Evolutionary conservation across 1,140 invertebrate species (phyloP), one percentile per base, ranked within the genome.

Genomic region (Dinoponera quadriceps): DNA sequence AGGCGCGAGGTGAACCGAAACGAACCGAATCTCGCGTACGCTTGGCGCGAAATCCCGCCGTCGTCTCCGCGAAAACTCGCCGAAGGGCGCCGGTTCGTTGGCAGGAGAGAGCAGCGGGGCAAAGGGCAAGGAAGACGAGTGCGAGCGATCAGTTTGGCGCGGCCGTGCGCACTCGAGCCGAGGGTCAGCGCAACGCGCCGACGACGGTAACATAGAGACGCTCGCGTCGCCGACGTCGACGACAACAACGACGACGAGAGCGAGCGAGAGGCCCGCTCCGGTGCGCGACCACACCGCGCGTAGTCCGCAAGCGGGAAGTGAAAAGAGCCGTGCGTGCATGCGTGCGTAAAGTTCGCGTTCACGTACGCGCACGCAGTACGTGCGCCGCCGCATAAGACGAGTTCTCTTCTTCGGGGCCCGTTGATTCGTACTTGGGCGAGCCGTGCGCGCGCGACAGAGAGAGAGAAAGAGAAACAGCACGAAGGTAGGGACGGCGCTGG

Each of bases 31-130:
- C 44, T 60, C 69, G 59, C 29, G 80, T 29, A 7, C 29, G 27
- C 59, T 87, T 86, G 73, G 81, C 81, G 86, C 86, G 86, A 87
- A 87, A 84, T 69, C 74, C 73, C 82, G 68, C 33, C 68, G 65
- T 86, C 68, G 65, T 86, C 74, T n/a, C 11, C 25, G 3, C 68
- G 27, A 0, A 9, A 27, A 18, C 25, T 14, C n/a, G 25, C 27
- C 73, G 59, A 63, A 75, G 73, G 57, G 25, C 59, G 44, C 38
- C 38, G 73, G 18, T n/a, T 9, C 14, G n/a, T n/a, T n/a, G n/a
- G 27, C 13, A 55, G 20, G 5, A 25, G 16, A 38, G 2, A 16
- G 5, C n/a, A 0, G 38, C 38, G 38, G 55, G 16, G 55, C n/a
- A 27, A 22, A 27, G 63, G 49, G 29, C 1, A n/a, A 66, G 65